Base-by-base conservation (phyloP, 1,140 invertebrate species). In the Parasteatoda tepidariorum region DNA sequence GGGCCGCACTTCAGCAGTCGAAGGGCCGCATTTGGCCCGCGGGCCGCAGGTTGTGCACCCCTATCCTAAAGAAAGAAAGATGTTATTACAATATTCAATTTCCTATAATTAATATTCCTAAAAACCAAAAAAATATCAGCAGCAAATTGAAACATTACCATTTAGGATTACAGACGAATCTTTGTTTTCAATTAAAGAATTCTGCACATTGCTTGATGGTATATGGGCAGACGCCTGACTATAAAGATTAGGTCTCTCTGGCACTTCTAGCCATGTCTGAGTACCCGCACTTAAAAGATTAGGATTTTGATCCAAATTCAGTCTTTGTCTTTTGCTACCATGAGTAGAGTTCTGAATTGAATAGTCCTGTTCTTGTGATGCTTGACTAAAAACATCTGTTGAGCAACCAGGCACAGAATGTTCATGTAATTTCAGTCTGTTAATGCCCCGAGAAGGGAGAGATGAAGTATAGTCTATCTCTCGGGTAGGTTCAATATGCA, bases 211-310 rank as follows among this genome's bases (percentile, higher is more conserved):
- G 34, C 31, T 61, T 34, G 78, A 70, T 22, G 66, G 54, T 6
- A 70, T 33, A 59, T 48, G 78, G n/a, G n/a, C n/a, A 34, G 66
- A 41, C 13, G 75, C 28, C 1, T 28, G 41, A 28, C 26, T 33
- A n/a, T 70, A 68, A 41, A 66, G 22, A 34, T 57, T 71, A 28
- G 55, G 33, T 26, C 54, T 15, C 9, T 64, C 22, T 6, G 76
- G 76, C 41, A 28, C 15, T 18, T 82, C 78, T 28, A 71, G 31
- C 78, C 78, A 82, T 28, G 78, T 70, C 31, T 82, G 78, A 61
- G 78, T 82, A 13, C 48, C 76, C 71, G 34, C 54, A 70, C 33
- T 71, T 59, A 70, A 33, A 82, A 71, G 70, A 31, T 66, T 15
- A 24, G 64, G 30, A 7, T 26, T 11, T n/a, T n/a, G 6, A n/a